phyloP scores from a whole-genome alignment of 2,888 invertebrate genomes.

The Labia minor region DNA sequence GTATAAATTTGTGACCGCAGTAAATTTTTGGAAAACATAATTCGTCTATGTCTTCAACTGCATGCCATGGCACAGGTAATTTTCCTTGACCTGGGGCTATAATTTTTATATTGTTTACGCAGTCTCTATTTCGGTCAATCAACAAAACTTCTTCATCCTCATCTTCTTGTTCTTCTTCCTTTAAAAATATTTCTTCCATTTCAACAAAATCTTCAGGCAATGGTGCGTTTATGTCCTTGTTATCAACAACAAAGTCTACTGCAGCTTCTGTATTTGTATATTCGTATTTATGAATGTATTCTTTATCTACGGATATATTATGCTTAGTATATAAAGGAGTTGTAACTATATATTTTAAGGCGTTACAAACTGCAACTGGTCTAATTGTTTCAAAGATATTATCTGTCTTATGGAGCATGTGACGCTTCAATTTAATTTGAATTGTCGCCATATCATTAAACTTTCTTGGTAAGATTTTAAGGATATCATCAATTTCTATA shows the following conservation, averaged over 20 bases:
- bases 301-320: conserved; percentile 23
- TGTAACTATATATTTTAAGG: conserved; percentile 26
- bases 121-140: conserved; percentile 26
- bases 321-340: no score
- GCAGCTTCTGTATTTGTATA: no score
- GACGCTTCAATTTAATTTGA: conserved; percentile 17
- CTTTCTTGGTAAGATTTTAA: no score
- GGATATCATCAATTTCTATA: conserved; percentile 25
- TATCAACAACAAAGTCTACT: no score
- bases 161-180: conserved; percentile 8
- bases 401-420: conserved; percentile 19
- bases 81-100: no score
- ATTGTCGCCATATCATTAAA: no score
- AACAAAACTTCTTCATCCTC: conserved; percentile 27
- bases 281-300: conserved; percentile 25
- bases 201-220: no score
- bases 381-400: no score
- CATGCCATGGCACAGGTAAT: no score
- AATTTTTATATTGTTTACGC: no score
- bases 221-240: conserved; percentile 20
- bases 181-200: no score
- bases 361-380: conserved; percentile 22
- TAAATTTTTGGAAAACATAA: conserved; percentile 29
- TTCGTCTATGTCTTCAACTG: no score
- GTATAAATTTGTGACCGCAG: conserved; percentile 18